These are phyloP conservation scores for Silurus glanis DNA, from an alignment of 2,113 vertebrate genomes.

Conservation along the genomic window DNA sequence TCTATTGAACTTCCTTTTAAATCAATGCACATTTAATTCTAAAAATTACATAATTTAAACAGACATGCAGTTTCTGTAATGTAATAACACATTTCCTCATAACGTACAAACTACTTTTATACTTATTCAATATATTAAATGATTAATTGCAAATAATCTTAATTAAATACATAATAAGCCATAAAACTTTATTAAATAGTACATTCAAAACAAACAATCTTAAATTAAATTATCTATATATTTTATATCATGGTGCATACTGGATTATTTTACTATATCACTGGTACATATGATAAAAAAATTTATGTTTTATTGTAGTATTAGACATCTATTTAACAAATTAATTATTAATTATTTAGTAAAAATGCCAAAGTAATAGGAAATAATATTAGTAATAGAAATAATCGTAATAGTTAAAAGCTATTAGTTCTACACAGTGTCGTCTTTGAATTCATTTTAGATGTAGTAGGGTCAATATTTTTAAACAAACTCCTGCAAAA, in stretches of 20 bases:
- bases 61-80: background rate
- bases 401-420: background rate
- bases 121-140: background rate
- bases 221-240: background rate
- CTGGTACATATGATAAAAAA: background rate
- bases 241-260: background rate
- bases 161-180: background rate
- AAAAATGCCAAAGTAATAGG: background rate
- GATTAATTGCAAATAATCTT: background rate
- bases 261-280: background rate
- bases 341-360: background rate
- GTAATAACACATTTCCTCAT: background rate
- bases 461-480: constrained; percentile 76
- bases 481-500: constrained; percentile 73
- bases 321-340: background rate
- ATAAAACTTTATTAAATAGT: background rate
- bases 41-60: background rate
- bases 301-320: background rate
- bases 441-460: constrained; percentile 53
- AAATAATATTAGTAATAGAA: no score
- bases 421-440: background rate
- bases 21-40: background rate
- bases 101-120: background rate
- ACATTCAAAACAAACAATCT: background rate
- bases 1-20: background rate